A percentile compares a stretch with the other conserved stretches of the same genome.
phyloP scores from a whole-genome alignment of 2,797 vertebrate genomes.

The Phataginus tetradactyla region DNA sequence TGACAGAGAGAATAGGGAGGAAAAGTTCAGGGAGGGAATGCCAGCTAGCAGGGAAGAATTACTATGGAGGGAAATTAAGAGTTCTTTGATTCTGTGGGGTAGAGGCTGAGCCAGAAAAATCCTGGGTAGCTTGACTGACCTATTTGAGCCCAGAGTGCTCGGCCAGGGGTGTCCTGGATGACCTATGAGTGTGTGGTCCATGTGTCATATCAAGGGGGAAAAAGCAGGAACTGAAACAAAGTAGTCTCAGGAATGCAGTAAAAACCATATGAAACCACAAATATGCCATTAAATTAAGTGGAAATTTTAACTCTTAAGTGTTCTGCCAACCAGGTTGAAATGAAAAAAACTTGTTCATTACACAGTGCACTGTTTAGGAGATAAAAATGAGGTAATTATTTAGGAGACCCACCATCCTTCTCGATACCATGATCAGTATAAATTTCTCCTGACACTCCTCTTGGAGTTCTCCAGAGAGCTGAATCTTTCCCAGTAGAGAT shows the following conservation, averaged over 20 bases:
- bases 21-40: background rate
- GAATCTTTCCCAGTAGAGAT: background rate
- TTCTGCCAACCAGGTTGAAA: constrained; percentile 13
- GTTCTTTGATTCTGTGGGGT: background rate
- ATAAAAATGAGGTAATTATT: background rate
- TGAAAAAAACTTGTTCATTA: background rate
- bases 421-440: background rate
- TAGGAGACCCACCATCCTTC: background rate
- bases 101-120: background rate
- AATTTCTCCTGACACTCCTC: background rate
- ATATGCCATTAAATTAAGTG: background rate
- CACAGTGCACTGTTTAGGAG: background rate
- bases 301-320: background rate
- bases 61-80: background rate
- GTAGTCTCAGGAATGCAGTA: background rate
- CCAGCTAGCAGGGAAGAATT: background rate
- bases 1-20: background rate
- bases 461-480: background rate
- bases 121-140: background rate
- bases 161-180: background rate
- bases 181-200: background rate
- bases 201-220: background rate
- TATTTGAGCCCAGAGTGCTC: background rate
- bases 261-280: background rate
- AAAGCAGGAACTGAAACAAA: background rate